A percentile compares a stretch with the other conserved stretches of the same genome.
Conservation (phyloP, 2,113 vertebrate genomes). For the Rhinichthys klamathensis region DNA sequence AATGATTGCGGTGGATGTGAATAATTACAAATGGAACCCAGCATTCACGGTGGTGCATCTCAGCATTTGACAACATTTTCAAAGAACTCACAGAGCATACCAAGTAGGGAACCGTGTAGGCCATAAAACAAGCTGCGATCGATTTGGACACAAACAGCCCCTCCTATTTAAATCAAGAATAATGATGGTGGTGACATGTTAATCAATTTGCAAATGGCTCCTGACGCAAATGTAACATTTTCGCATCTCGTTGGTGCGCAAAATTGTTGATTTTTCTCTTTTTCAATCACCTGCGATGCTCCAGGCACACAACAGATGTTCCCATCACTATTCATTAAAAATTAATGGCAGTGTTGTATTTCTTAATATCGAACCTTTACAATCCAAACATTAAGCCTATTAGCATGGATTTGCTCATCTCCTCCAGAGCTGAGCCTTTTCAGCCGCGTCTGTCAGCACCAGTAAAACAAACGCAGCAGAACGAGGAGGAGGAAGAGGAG, state of each 20-base stretch:
- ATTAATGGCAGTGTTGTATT: background rate
- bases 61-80: constrained; percentile 29
- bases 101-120: constrained; percentile 64
- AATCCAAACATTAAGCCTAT: constrained; percentile 19
- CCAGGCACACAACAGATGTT: background rate
- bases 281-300: background rate
- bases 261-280: background rate
- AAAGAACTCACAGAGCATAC: background rate
- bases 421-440: background rate
- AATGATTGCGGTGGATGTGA: background rate
- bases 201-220: constrained; percentile 74
- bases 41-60: background rate
- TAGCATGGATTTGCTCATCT: constrained; percentile 19
- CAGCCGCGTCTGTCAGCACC: constrained; percentile 29
- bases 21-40: background rate
- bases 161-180: constrained; percentile 72
- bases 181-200: constrained; percentile 71
- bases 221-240: constrained; percentile 47
- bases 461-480: constrained; percentile 51
- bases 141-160: constrained; percentile 74
- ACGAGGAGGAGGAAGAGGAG: constrained; percentile 24
- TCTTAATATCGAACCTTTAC: background rate
- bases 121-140: constrained; percentile 72
- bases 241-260: background rate
- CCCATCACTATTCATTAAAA: background rate